Evolutionary conservation across 1,140 invertebrate species (phyloP).

Genomic region (Bradysia coprophila): DNA sequence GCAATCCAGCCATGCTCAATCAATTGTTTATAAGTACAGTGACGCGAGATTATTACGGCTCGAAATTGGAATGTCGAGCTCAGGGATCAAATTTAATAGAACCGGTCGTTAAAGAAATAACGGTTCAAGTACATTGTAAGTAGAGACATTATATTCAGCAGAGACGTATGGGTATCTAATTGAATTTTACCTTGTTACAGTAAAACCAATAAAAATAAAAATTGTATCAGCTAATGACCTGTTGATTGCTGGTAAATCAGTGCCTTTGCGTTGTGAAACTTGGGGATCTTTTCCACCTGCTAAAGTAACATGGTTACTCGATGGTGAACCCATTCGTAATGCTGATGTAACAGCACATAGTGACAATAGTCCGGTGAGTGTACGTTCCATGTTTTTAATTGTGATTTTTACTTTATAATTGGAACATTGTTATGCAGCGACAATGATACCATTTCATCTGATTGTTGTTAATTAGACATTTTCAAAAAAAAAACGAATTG

Average conservation of each 20-base stretch:
- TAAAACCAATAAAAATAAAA: slow-evolving; percentile 48
- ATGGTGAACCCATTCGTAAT: slow-evolving; percentile 37
- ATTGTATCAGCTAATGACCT: slow-evolving; percentile 38
- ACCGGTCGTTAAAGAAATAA: slow-evolving; percentile 36
- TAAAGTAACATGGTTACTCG: slow-evolving; percentile 48
- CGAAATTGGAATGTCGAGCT: slow-evolving; percentile 46
- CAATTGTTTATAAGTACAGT: slow-evolving; percentile 41
- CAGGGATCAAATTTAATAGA: slow-evolving; percentile 36
- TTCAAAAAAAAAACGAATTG: too few species aligned
- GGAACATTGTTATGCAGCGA: too few species aligned
- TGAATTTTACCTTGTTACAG: too few species aligned
- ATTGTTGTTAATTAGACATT: too few species aligned
- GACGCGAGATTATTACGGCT: slow-evolving; percentile 35
- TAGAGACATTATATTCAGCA: slow-evolving; percentile 9
- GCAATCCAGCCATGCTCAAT: slow-evolving; percentile 37
- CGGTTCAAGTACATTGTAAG: slow-evolving; percentile 47
- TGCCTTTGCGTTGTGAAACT: slow-evolving; percentile 44
- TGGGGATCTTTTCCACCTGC: slow-evolving; percentile 55
- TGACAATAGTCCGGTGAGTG: slow-evolving; percentile 10
- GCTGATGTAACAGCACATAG: slow-evolving; percentile 22
- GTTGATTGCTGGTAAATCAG: slow-evolving; percentile 36
- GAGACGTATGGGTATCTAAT: too few species aligned
- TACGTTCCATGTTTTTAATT: background rate
- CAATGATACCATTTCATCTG: too few species aligned
- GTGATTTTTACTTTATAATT: background rate